Conservation (phyloP, 2,888 invertebrate species). For the Kryphioiulus occultus region DNA sequence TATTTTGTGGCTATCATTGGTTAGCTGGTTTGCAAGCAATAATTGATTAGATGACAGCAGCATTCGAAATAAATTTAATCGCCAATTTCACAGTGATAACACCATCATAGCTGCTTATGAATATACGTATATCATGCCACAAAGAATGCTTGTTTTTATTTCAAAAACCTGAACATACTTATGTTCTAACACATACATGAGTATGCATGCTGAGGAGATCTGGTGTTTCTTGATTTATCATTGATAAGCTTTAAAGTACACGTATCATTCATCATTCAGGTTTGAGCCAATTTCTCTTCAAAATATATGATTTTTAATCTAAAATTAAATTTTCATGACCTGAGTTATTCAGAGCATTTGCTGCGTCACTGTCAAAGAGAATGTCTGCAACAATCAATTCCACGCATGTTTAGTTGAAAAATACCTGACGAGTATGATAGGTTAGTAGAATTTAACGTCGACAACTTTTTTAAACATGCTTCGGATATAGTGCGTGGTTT, state of each 20-base stretch:
- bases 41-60: too few species aligned
- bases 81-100: too few species aligned
- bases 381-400: neutral
- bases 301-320: neutral
- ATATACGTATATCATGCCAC: too few species aligned
- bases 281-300: neutral
- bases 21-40: too few species aligned
- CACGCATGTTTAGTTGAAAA: neutral
- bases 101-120: too few species aligned
- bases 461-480: neutral
- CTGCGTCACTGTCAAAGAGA: neutral
- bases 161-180: neutral
- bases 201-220: neutral
- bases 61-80: too few species aligned
- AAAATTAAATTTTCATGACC: neutral
- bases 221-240: neutral
- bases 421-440: neutral
- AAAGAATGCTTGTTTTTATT: neutral
- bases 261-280: neutral
- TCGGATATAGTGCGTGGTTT: neutral
- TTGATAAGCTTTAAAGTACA: neutral
- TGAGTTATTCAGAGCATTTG: neutral
- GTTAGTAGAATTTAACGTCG: neutral
- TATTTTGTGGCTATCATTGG: too few species aligned
- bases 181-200: neutral